Base-by-base conservation (phyloP, 2,113 vertebrate species). In the Puma concolor region DNA sequence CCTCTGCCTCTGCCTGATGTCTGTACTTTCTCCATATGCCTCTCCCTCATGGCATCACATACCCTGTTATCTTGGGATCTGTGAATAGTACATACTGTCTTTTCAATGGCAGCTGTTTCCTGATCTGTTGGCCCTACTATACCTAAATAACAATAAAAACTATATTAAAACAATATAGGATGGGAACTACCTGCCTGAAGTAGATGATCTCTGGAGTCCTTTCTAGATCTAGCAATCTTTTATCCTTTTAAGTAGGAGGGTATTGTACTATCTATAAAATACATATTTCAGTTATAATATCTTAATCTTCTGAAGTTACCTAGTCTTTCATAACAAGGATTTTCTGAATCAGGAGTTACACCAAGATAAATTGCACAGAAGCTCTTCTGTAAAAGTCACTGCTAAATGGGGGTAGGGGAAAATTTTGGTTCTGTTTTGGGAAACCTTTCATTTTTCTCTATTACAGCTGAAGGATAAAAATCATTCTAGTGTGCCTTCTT, bases 381-480 rank as follows among this genome's bases (percentile, higher is more conserved):
- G 80, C 14, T 81, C 69, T 93, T 94, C 33, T 93, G 21, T 91
- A 94, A 94, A 86, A 90, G 19, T 74, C 69, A 84, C 93, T 85
- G 57, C 77, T 88, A 96, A 96, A 71, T 54, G 31, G 36, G 87
- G 12, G 38, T 31, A 87, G 87, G 54, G 60, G 38, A 57, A 97
- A 95, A 82, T 94, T 15, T 72, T 67, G 41, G 29, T 41, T 16
- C 64, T 52, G 19, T 77, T 85, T 95, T 85, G 52, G 77, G 54
- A 97, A 97, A 87, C 0, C 36, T 91, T 91, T 91, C 36, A 54
- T 94, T 79, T 93, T 96, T 6, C 12, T 96, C 57, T 95, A 69
- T 76, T 94, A 57, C 1, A 76, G 67, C 10, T 69, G 23, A 96
- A 71, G 44, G 60, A 44, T 84, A 60, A 92, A 92, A 94, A 50